These are phyloP conservation scores for Phataginus tetradactyla DNA, from an alignment of 2,797 vertebrate genomes.

Conservation along the genomic window DNA sequence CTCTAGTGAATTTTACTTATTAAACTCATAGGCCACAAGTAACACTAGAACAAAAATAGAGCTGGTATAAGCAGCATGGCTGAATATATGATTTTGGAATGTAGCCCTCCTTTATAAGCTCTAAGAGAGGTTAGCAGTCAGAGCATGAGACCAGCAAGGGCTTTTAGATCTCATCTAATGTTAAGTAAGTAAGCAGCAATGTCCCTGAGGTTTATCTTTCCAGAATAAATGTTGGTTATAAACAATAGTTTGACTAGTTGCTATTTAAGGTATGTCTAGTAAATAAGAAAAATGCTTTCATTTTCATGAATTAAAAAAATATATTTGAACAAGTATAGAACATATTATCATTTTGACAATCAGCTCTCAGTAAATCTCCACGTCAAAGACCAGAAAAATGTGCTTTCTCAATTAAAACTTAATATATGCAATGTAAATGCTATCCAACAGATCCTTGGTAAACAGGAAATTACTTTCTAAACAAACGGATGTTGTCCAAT, in stretches of 20 bases:
- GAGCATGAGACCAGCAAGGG: background rate
- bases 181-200: background rate
- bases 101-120: background rate
- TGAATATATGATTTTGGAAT: background rate
- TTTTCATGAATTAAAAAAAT: constrained; percentile 40
- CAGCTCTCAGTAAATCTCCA: constrained; percentile 11
- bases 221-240: constrained; percentile 2
- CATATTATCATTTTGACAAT: constrained; percentile 26
- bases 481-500: background rate
- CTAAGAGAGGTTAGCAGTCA: background rate
- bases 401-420: constrained; percentile 40
- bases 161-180: background rate
- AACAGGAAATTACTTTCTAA: background rate
- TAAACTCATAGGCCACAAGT: background rate
- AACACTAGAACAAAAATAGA: constrained; percentile 14
- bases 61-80: background rate
- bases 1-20: background rate
- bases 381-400: constrained; percentile 41
- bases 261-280: background rate
- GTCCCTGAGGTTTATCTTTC: constrained; percentile 9
- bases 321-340: constrained; percentile 33
- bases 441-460: constrained; percentile 1
- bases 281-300: constrained; percentile 55
- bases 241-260: background rate
- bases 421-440: constrained; percentile 30